A percentile compares a stretch with the other conserved stretches of the same genome.
Conservation (phyloP, 2,888 invertebrate genomes). For the Drosophila greeni region DNA sequence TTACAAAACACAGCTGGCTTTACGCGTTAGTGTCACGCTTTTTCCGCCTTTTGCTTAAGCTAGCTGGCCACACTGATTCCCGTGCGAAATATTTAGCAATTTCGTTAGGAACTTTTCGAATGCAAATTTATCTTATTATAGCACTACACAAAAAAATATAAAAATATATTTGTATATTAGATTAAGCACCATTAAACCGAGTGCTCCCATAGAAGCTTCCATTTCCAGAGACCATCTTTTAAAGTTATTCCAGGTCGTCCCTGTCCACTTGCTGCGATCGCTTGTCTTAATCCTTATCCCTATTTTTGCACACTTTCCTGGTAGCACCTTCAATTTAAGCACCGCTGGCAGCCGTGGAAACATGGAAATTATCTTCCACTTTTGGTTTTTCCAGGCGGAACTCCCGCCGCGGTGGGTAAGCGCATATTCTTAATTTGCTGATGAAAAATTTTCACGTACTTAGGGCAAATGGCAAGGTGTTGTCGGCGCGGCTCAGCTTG, state of each 20-base stretch:
- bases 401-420: constrained; percentile 20
- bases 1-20: no score
- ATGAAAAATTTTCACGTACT: constrained; percentile 69
- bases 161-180: no score
- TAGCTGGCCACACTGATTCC: no score
- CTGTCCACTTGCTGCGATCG: neutral
- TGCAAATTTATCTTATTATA: no score
- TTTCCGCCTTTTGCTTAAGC: no score
- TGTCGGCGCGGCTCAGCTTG: constrained; percentile 47
- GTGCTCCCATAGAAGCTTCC: neutral
- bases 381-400: constrained; percentile 47
- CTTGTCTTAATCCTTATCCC: neutral
- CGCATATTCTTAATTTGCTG: constrained; percentile 61
- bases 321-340: neutral
- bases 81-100: no score
- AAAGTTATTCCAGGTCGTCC: neutral
- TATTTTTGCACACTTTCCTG: no score
- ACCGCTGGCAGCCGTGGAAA: neutral
- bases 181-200: no score
- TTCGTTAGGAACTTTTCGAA: no score
- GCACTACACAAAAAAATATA: no score
- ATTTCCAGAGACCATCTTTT: neutral
- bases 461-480: constrained; percentile 57
- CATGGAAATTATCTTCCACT: constrained; percentile 57
- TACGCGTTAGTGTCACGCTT: no score